Base-by-base conservation (phyloP, 2,113 vertebrate species). In the Chelonoidis abingdonii region DNA sequence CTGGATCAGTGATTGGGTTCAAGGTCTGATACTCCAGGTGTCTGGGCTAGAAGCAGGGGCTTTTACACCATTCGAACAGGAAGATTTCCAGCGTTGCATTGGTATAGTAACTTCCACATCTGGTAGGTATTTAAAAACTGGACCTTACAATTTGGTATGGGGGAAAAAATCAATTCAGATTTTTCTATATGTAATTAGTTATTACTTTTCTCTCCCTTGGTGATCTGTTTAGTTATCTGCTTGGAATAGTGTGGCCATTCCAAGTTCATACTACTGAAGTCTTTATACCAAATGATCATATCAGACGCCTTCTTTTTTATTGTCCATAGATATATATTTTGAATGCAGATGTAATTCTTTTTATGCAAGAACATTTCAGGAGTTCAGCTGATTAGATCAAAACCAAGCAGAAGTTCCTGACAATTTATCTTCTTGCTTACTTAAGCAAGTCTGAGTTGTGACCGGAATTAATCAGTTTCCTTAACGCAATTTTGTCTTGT, bases 301-400 rank as follows among this genome's bases (percentile, higher is more conserved):
- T 69, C 17, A 69, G 62, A 69, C 59, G 93, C 6, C 38, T 88
- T 80, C 47, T 14, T 0, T 72, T 83, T 89, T 92, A 41, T 88
- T 96, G 96, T 86, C 38, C 53, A 31, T 41, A 9, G 79, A 38
- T 27, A 84, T 85, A 72, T 72, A 72, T 38, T 72, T 38, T 38
- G 65, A 92, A 17, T 88, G 69, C 83, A 96, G 82, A 83, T 92
- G 54, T 82, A 86, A 69, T 75, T 78, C 49, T 96, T 49, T 88
- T 96, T 12, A 81, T n/a, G 69, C 75, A 75, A 91, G 31, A 93
- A 44, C 79, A 78, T 94, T 94, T 97, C 94, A 94, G 41, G 19
- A 83, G 56, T 69, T 96, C 86, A 95, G 78, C 92, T 94, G 84
- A 91, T 94, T 87, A 92, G 86, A 94, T 97, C 83, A 84, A 92